Base-by-base conservation (phyloP, 2,888 invertebrate genomes). In the Allacma fusca region DNA sequence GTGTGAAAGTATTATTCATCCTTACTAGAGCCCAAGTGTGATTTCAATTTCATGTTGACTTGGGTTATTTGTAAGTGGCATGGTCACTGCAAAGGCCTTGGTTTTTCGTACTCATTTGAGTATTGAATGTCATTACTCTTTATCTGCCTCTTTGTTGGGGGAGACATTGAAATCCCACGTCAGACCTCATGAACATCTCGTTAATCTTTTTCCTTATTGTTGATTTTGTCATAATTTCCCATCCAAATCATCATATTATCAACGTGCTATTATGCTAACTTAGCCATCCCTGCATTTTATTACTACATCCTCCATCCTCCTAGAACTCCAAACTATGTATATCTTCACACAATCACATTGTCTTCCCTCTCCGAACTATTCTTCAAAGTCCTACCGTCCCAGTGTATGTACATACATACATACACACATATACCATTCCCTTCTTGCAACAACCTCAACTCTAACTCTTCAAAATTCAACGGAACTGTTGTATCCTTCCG, bases 101-200 rank as follows among this genome's bases (percentile, higher is more conserved):
- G 28, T 9, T n/a, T 28, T 65, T n/a, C 65, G 19, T 65, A 29
- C 65, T 50, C 50, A 34, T 34, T 50, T 50, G 50, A 50, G 50
- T 28, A 65, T 29, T 65, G 29, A 65, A 65, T 65, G 28, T 28
- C 65, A 65, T 65, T 65, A 28, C 65, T 65, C 65, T 28, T 28
- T 62, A 62, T 62, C 23, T 24, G 23, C 2, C 12, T n/a, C 24
- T 62, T 62, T 50, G 62, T 26, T 65, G 65, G 68, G 1, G 68
- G 40, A 68, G 68, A 43, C 68, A 68, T 68, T 68, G 68, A 68
- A 68, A 40, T 68, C 40, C n/a, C 40, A 68, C 34, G 44, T 43
- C 69, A 70, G 44, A 50, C 19, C 69, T 70, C 69, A 70, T 70
- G 43, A 70, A 70, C 44, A 70, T 44, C 69, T 70, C 44, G 44